Evolutionary conservation across 1,140 invertebrate species (phyloP), one percentile per base, ranked within the genome.

Genomic region (Panagrolaimus sp.): DNA sequence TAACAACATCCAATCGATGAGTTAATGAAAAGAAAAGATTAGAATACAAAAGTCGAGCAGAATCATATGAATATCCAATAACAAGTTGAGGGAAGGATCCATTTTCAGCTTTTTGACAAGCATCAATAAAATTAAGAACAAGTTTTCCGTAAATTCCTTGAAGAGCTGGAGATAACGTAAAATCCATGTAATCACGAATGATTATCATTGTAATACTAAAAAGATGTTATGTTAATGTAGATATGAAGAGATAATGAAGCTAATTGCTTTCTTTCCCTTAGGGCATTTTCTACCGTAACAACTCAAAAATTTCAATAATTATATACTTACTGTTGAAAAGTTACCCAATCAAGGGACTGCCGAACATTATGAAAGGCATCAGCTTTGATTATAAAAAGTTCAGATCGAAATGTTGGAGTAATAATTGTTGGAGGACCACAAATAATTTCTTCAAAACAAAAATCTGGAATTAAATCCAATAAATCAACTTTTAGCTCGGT

Each of bases 261-360:
- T n/a, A n/a, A n/a, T n/a, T n/a, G n/a, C n/a, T n/a, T n/a, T n/a
- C n/a, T n/a, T n/a, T n/a, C n/a, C n/a, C n/a, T n/a, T n/a, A n/a
- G n/a, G n/a, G n/a, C n/a, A n/a, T n/a, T n/a, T n/a, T n/a, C n/a
- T n/a, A n/a, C n/a, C n/a, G n/a, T n/a, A n/a, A n/a, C n/a, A n/a
- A n/a, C n/a, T n/a, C n/a, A n/a, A n/a, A n/a, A n/a, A n/a, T n/a
- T n/a, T n/a, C n/a, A n/a, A n/a, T n/a, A n/a, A 3, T 26, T 2
- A 58, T 26, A 3, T 21, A 58, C 52, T 21, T 28, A 58, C 52
- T 58, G 52, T 58, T 58, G 52, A 58, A 58, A 58, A 17, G 52
- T 58, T n/a, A 28, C 28, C 52, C 52, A 58, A 58, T 58, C 52
- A 12, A 58, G 52, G 10, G 28, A 26, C 17, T 21, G 21, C 17